Evolutionary conservation across 1,140 invertebrate species (phyloP).

Genomic region (Drosophila ohnishii): DNA sequence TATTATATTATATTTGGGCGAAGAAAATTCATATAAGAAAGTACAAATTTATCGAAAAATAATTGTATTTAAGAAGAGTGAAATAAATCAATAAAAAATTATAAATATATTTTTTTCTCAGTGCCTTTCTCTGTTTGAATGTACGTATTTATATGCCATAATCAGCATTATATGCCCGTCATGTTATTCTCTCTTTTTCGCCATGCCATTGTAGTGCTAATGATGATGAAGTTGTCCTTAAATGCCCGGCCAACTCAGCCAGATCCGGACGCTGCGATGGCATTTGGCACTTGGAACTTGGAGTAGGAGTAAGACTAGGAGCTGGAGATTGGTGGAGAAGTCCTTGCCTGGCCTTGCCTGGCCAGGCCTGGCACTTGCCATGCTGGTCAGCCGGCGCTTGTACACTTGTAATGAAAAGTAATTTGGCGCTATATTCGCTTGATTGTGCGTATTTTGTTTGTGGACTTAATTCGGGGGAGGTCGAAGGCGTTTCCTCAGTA

Average conservation of each 20-base stretch:
- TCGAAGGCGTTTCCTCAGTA: slow-evolving; percentile 37
- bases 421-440: slow-evolving; percentile 73
- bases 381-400: slow-evolving; percentile 59
- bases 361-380: slow-evolving; percentile 48
- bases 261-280: slow-evolving; percentile 54
- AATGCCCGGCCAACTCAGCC: slow-evolving; percentile 63
- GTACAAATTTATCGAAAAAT: too few species aligned
- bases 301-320: slow-evolving; percentile 12
- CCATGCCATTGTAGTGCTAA: slow-evolving; percentile 69
- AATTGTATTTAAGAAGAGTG: too few species aligned
- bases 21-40: too few species aligned
- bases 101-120: background rate
- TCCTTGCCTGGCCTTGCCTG: slow-evolving; percentile 1
- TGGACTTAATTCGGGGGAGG: slow-evolving; percentile 46
- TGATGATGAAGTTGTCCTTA: slow-evolving; percentile 80
- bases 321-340: too few species aligned
- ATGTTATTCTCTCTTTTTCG: slow-evolving; percentile 50
- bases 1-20: too few species aligned
- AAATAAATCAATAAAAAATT: background rate
- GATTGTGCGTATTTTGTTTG: slow-evolving; percentile 78
- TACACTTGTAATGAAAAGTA: slow-evolving; percentile 79
- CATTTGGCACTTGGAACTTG: slow-evolving; percentile 51
- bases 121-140: slow-evolving; percentile 22
- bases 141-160: slow-evolving; percentile 74
- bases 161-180: slow-evolving; percentile 72